A percentile compares a stretch with the other conserved stretches of the same genome.
Conservation (phyloP, 2,888 invertebrate species). For the Tenthredo distinguenda region DNA sequence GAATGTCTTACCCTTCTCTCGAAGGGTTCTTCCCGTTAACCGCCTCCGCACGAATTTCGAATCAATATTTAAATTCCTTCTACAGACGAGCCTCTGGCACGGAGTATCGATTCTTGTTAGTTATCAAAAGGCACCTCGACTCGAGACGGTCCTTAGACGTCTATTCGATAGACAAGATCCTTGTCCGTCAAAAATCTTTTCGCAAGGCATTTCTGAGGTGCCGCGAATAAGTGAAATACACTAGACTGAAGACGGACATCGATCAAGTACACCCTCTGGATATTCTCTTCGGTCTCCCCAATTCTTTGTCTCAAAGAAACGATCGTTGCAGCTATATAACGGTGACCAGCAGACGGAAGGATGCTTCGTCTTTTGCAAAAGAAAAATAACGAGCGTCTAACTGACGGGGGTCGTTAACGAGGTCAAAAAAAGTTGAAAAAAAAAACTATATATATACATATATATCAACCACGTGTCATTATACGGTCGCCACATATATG, state of each 20-base stretch:
- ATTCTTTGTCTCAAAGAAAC: conserved; percentile 30
- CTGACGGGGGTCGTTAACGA: conserved; percentile 20
- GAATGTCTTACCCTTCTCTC: conserved; percentile 48
- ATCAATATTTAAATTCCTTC: conserved; percentile 49
- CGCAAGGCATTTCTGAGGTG: background rate
- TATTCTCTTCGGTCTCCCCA: background rate
- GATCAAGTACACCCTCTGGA: conserved; percentile 1
- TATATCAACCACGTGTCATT: background rate
- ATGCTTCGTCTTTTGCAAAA: conserved; percentile 1
- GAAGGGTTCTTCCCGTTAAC: conserved; percentile 21
- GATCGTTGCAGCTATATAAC: conserved; percentile 11
- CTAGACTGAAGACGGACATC: conserved; percentile 5
- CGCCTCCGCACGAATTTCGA: conserved; percentile 20
- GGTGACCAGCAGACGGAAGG: conserved; percentile 13
- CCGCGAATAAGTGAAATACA: conserved; percentile 4
- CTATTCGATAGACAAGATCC: background rate
- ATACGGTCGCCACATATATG: background rate
- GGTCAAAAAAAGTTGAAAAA: background rate
- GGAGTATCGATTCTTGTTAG: conserved; percentile 38
- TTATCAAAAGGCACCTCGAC: background rate
- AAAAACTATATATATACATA: background rate
- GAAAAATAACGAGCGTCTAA: conserved; percentile 27
- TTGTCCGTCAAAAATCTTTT: background rate
- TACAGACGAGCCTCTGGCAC: background rate
- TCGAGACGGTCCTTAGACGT: conserved; percentile 28